phyloP scores from a whole-genome alignment of 1,140 invertebrate genomes.

The Conus betulinus region DNA sequence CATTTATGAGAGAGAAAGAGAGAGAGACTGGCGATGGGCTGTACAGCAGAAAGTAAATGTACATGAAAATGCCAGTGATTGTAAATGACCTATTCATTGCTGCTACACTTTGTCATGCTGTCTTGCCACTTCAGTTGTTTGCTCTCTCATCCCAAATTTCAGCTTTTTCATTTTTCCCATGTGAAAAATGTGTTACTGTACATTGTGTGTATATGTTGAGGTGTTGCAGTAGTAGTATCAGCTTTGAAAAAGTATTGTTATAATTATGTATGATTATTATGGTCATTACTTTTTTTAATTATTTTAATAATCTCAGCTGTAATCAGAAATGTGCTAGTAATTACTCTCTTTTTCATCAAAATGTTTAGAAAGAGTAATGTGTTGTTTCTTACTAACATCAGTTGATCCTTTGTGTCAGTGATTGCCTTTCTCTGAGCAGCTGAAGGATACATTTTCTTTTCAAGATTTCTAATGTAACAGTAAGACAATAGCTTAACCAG shows the following conservation, averaged over 20 bases:
- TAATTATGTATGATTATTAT: background rate
- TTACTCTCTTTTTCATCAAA: background rate
- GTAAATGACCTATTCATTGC: background rate
- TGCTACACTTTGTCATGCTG: background rate
- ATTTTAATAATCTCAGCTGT: background rate
- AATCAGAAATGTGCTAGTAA: background rate
- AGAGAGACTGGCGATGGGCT: no score
- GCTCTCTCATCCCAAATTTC: background rate
- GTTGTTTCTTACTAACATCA: background rate
- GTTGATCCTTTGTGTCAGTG: background rate
- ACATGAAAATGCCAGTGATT: no score
- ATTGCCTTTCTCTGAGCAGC: background rate
- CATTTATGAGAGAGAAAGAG: no score
- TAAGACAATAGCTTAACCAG: background rate
- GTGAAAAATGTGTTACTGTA: background rate
- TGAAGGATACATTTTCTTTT: background rate
- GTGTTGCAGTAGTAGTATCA: background rate
- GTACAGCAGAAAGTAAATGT: no score
- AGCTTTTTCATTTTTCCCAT: background rate
- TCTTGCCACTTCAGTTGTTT: background rate
- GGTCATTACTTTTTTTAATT: background rate
- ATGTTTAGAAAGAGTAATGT: background rate
- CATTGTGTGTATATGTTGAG: no score
- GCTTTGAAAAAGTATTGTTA: slow-evolving; percentile 1
- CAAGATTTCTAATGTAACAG: background rate